Conservation (phyloP, 2,888 invertebrate genomes). For the Nebria brevicollis region DNA sequence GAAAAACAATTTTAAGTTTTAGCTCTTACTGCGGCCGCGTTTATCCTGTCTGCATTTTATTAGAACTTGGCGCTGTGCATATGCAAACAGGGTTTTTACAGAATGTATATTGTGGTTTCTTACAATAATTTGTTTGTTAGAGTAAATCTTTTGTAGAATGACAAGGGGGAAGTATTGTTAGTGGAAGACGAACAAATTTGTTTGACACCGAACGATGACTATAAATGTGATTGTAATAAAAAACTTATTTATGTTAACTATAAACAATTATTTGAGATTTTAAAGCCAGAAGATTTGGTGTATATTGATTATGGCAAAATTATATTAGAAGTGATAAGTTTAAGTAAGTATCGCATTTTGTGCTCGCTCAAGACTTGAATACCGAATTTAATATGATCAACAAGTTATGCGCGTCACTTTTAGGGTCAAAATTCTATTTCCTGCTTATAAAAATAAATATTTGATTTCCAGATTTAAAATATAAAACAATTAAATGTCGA, state of each 20-base stretch:
- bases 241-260: conserved; percentile 69
- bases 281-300: conserved; percentile 65
- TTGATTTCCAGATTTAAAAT: conserved; percentile 5
- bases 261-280: conserved; percentile 64
- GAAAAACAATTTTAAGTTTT: conserved; percentile 66
- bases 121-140: background rate
- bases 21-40: conserved; percentile 70
- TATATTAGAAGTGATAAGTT: conserved; percentile 75
- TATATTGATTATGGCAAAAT: conserved; percentile 77
- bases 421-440: background rate
- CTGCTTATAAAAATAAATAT: background rate
- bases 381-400: too few species aligned
- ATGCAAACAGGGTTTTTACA: conserved; percentile 86
- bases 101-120: conserved; percentile 69
- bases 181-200: conserved; percentile 61
- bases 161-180: conserved; percentile 57
- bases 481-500: conserved; percentile 62
- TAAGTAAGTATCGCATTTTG: conserved; percentile 61
- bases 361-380: too few species aligned
- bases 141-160: conserved; percentile 49
- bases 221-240: conserved; percentile 67
- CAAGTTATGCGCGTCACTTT: too few species aligned
- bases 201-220: conserved; percentile 66
- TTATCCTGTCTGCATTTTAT: conserved; percentile 83
- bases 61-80: conserved; percentile 88